Evolutionary conservation across 2,888 invertebrate genomes (phyloP).

Genomic region (Myopa tessellatipennis): DNA sequence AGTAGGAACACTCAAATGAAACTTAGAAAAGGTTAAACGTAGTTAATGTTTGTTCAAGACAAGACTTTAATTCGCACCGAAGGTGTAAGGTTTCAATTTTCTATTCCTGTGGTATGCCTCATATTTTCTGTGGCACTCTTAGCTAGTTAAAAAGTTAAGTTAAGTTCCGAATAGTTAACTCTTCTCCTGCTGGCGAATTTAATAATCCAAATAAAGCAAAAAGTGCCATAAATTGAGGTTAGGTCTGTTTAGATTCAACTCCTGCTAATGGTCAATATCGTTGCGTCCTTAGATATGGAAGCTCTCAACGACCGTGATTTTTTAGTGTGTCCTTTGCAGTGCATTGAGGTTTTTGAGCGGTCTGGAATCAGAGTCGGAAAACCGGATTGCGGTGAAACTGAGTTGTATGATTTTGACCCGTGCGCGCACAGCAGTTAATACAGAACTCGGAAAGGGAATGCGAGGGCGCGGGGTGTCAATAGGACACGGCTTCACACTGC

Average conservation of each 20-base stretch:
- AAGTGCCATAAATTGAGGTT: conserved; percentile 14
- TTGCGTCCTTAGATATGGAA: conserved; percentile 57
- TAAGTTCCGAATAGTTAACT: too few relatives aligned
- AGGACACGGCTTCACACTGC: conserved; percentile 67
- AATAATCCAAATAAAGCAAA: too few relatives aligned
- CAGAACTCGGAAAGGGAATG: conserved; percentile 4
- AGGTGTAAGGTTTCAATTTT: too few relatives aligned
- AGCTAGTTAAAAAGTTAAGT: too few relatives aligned
- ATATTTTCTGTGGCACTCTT: too few relatives aligned
- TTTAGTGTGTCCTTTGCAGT: conserved; percentile 12
- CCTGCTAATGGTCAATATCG: conserved; percentile 43
- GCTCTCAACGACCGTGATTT: conserved; percentile 56
- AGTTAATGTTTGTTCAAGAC: too few relatives aligned
- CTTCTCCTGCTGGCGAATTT: too few relatives aligned
- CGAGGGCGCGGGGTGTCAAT: conserved; percentile 10
- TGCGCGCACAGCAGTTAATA: conserved; percentile 28
- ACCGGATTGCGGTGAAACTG: conserved; percentile 56
- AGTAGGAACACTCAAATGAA: too few relatives aligned
- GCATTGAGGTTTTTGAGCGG: conserved; percentile 47
- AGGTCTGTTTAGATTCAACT: conserved; percentile 30
- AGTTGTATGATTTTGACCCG: conserved; percentile 25
- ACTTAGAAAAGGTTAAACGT: too few relatives aligned
- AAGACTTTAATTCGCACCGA: too few relatives aligned
- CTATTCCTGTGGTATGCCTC: too few relatives aligned
- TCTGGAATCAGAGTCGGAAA: conserved; percentile 45